Evolutionary conservation across 2,797 vertebrate species (phyloP), one percentile per base, ranked within the genome.

Genomic region (Manis javanica): DNA sequence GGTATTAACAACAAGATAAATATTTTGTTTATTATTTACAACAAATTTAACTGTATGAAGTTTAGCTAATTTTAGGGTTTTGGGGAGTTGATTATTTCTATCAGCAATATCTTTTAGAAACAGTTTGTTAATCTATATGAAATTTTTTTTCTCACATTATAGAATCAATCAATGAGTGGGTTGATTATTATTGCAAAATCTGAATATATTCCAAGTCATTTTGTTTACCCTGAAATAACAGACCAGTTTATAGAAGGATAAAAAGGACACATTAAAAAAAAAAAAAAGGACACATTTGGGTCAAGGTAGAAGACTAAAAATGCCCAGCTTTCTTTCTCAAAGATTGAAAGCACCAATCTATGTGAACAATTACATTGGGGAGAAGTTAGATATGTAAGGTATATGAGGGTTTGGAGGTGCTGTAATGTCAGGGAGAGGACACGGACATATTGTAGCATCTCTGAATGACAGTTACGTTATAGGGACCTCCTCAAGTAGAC

Each of bases 11-110:
- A 64, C 18, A 9, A 11, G n/a, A 69, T 26, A 72, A 19, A 15
- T 90, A 4, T 93, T n/a, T 7, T 69, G 19, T 69, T 93, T 85
- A 78, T 51, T 53, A 55, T 83, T 83, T 59, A 57, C 23, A 94
- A 85, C 23, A 95, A 91, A 71, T 71, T 53, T 69, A 86, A 82
- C 46, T 90, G 95, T 3, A 88, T 55, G 24, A 23, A 92, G 91
- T 78, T 75, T 91, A 63, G 42, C 2, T 64, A 86, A 49, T 72
- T 83, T 85, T 59, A 87, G 19, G 64, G 77, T 78, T 86, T 21
- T 78, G 55, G 8, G 9, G 4, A 24, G 42, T 77, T 95, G 31
- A 57, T 42, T 79, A 95, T 77, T 94, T 87, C 18, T 61, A 77
- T 82, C 21, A 82, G 12, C 39, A 81, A 90, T 39, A 91, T 78